A percentile compares a stretch with the other conserved stretches of the same genome.
Evolutionary conservation across 2,113 vertebrate species (phyloP).

Genomic region (Brienomyrus brachyistius): DNA sequence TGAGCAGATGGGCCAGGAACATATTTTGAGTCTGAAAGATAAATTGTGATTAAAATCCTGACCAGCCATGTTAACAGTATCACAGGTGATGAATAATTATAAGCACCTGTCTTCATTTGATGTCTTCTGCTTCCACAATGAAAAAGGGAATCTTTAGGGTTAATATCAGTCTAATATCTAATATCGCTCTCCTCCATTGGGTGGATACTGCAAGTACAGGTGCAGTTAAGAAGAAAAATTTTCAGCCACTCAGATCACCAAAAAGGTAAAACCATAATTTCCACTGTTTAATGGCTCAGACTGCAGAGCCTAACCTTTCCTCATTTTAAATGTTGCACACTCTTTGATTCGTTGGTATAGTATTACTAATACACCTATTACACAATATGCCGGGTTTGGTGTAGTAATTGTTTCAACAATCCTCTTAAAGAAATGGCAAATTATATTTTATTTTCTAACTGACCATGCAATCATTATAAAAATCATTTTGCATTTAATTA

Average conservation of each 20-base stretch:
- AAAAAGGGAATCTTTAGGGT: background rate
- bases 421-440: background rate
- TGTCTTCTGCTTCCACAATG: background rate
- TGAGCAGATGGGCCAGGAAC: background rate
- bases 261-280: background rate
- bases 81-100: background rate
- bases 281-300: background rate
- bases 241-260: background rate
- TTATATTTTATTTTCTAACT: background rate
- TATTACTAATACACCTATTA: background rate
- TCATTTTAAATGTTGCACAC: background rate
- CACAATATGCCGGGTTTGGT: background rate
- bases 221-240: background rate
- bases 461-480: background rate
- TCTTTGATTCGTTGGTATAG: background rate
- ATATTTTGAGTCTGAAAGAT: slow-evolving; percentile 12
- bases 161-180: background rate
- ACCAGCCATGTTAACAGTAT: background rate
- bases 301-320: background rate
- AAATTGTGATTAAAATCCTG: slow-evolving; percentile 1
- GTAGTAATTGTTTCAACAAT: background rate
- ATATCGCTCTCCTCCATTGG: background rate
- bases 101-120: background rate
- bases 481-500: background rate
- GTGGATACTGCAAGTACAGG: background rate